A percentile compares a stretch with the other conserved stretches of the same genome.
phyloP scores from a whole-genome alignment of 2,113 vertebrate genomes.

The Candoia aspera region DNA sequence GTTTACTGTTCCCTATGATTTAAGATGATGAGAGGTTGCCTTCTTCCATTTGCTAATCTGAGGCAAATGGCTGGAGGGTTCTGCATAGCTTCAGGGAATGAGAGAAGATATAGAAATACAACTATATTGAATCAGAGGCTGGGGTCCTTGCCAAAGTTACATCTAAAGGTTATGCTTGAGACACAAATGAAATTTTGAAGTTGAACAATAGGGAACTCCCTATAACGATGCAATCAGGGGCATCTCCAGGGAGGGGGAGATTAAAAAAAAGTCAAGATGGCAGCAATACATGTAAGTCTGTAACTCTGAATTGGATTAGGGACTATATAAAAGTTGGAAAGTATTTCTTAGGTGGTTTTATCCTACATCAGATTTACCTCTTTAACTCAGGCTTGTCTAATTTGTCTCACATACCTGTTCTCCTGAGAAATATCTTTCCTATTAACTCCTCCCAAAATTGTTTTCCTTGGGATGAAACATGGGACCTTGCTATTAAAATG shows the following conservation, averaged over 20 bases:
- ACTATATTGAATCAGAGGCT: background rate
- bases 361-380: background rate
- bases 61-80: background rate
- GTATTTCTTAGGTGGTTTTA: background rate
- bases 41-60: background rate
- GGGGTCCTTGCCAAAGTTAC: background rate
- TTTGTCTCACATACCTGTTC: background rate
- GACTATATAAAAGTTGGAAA: background rate
- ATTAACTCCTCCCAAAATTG: background rate
- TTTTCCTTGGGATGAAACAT: background rate
- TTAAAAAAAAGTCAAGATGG: background rate
- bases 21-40: background rate
- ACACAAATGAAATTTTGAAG: background rate
- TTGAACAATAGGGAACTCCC: background rate
- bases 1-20: background rate
- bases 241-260: background rate
- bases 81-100: background rate
- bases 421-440: background rate
- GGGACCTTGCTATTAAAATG: background rate
- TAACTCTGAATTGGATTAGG: background rate
- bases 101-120: background rate
- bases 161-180: background rate
- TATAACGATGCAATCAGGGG: background rate
- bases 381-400: background rate
- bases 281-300: background rate